Conservation (phyloP, 2,113 vertebrate species). For the Gallinago jamesoni region DNA sequence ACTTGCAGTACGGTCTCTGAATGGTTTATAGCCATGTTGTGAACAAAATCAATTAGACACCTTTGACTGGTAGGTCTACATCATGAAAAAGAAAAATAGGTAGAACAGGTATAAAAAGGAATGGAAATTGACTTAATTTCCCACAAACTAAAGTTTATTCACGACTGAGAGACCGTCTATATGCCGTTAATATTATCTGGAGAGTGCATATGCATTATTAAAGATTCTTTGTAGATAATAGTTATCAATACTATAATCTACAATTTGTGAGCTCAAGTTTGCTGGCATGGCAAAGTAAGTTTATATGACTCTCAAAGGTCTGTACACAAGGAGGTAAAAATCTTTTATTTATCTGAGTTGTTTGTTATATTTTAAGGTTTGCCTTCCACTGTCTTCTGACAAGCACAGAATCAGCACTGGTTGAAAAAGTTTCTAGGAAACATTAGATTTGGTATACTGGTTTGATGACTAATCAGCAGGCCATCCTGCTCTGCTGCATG, state of each 20-base stretch:
- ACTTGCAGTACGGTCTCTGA: background rate
- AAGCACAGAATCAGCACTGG: background rate
- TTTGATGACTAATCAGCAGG: background rate
- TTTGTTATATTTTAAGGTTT: background rate
- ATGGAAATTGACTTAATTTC: background rate
- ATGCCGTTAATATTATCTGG: background rate
- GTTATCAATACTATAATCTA: background rate
- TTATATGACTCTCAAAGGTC: background rate
- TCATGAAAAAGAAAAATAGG: background rate
- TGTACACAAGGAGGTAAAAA: background rate
- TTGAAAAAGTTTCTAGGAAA: background rate
- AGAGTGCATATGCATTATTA: background rate
- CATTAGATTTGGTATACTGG: background rate
- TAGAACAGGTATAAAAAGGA: background rate
- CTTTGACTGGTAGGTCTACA: background rate
- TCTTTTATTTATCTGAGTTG: background rate
- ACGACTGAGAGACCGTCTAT: background rate
- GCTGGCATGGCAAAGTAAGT: background rate
- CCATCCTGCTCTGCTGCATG: background rate
- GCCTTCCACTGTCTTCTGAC: background rate
- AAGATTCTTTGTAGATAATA: background rate
- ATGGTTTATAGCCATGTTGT: background rate
- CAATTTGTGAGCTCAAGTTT: too few species aligned
- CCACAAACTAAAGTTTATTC: background rate
- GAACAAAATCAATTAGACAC: background rate